phyloP scores from a whole-genome alignment of 2,797 vertebrate genomes.

The Fundulus diaphanus region DNA sequence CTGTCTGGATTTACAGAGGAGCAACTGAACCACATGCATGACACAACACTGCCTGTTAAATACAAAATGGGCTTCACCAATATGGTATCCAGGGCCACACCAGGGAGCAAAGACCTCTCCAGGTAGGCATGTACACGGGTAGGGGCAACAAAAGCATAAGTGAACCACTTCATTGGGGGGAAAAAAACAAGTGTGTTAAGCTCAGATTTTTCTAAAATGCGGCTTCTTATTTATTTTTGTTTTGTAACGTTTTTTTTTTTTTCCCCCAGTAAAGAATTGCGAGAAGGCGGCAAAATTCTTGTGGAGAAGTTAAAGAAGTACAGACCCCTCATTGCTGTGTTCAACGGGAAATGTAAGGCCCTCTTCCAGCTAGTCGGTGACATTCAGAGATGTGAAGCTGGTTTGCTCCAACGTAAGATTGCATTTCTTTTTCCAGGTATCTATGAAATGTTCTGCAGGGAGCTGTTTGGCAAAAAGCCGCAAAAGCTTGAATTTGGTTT shows the following conservation, averaged over 20 bases:
- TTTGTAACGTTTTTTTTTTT: conserved; percentile 21
- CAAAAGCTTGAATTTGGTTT: conserved; percentile 95
- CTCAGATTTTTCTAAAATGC: not conserved
- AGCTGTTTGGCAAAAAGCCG: conserved; percentile 96
- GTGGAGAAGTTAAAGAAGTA: conserved; percentile 95
- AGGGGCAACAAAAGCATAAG: not conserved
- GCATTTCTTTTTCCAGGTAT: conserved; percentile 83
- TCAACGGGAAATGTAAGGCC: conserved; percentile 91
- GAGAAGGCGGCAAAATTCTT: conserved; percentile 97
- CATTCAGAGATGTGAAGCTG: not conserved
- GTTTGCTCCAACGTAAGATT: not conserved
- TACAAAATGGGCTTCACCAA: conserved; percentile 99
- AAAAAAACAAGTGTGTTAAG: not conserved
- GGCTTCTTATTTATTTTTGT: not conserved
- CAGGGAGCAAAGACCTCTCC: conserved; percentile 96
- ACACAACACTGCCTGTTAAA: conserved; percentile 89
- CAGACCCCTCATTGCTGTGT: conserved; percentile 96
- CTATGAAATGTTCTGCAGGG: conserved; percentile 99
- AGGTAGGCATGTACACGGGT: conserved; percentile 76
- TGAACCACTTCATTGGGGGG: not conserved
- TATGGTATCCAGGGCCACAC: conserved; percentile 96
- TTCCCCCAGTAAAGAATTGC: conserved; percentile 91
- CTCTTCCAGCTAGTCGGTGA: not conserved
- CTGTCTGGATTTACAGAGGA: conserved; percentile 95
- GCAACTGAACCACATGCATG: conserved; percentile 92